Evolutionary conservation across 2,888 invertebrate genomes (phyloP), one percentile per base, ranked within the genome.

Genomic region (Gymnosoma rotundatum): DNA sequence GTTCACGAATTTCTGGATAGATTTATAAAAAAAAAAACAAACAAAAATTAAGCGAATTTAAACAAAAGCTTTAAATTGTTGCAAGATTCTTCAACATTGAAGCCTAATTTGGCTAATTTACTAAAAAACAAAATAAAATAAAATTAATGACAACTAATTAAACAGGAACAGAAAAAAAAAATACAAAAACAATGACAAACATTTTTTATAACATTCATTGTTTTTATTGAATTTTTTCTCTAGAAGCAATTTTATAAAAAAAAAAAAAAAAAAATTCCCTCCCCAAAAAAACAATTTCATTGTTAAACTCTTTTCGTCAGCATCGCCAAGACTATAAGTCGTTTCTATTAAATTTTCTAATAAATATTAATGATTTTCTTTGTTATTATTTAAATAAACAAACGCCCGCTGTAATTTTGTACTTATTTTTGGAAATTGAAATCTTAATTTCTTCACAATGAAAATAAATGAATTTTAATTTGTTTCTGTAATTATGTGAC

Each of bases 61-160:
- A 54, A 70, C 42, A 66, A 61, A 66, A 75, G 38, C 45, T 52
- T 45, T 25, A 70, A 66, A 70, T 74, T 56, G 54, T 18, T 66
- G n/a, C 54, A 54, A 66, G 10, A 48, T 38, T n/a, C 32, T 52
- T 32, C 42, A 58, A 67, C 73, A 67, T 78, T 83, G 66, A 73
- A 79, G 66, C 83, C 80, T 72, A 76, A 80, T 72, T 76, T 80
- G 80, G 83, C n/a, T 76, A 76, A 83, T 76, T 67, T 76, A 20
- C 9, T 52, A 70, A 54, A 10, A 56, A 56, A 45, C 14, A 14
- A 52, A 42, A 38, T 16, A 36, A 61, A 54, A 50, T 9, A 36
- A 61, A 54, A 50, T 9, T 56, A 70, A 78, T 78, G 72, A 64
- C 72, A 72, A 18, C 50, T 64, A 72, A 78, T 78, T 78, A 78